Percentiles rank a stretch among this genome's conserved stretches.
Evolutionary conservation across 2,888 invertebrate species (phyloP).

Genomic region (Melinaea marsaeus): DNA sequence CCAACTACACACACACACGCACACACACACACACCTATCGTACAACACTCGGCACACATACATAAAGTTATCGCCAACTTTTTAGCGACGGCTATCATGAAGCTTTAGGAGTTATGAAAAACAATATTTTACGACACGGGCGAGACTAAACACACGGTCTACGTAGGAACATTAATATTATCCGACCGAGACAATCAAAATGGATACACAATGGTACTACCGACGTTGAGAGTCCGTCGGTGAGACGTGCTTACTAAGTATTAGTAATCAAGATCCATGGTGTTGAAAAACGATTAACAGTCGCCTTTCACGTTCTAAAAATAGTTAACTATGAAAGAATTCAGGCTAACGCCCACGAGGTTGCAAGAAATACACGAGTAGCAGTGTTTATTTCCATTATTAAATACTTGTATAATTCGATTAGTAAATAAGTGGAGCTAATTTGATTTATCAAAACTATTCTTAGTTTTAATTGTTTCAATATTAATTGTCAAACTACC

Average conservation of each 20-base stretch:
- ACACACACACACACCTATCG: constrained; percentile 28
- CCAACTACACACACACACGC: constrained; percentile 35
- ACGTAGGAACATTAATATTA: constrained; percentile 12
- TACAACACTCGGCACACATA: constrained; percentile 16
- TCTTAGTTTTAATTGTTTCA: constrained; percentile 18
- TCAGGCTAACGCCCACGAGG: constrained; percentile 38
- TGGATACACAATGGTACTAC: neutral
- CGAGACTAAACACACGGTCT: constrained; percentile 51
- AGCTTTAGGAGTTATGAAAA: constrained; percentile 38
- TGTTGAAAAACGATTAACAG: constrained; percentile 38
- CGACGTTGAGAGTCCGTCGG: constrained; percentile 9
- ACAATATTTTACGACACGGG: constrained; percentile 38
- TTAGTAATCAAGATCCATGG: constrained; percentile 13
- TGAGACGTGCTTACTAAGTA: constrained; percentile 10
- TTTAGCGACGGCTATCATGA: constrained; percentile 41
- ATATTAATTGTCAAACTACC: constrained; percentile 52
- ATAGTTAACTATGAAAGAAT: constrained; percentile 48
- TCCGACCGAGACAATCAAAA: constrained; percentile 7
- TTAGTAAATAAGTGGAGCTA: too few relatives aligned
- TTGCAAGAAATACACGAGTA: constrained; percentile 15
- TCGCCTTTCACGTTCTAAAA: constrained; percentile 45
- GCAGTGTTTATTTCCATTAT: constrained; percentile 1
- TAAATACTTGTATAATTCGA: too few relatives aligned
- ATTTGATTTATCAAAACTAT: too few relatives aligned
- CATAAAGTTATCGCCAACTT: constrained; percentile 38